Conservation (phyloP, 2,888 invertebrate species). For the Leptopilina drosophilae region DNA sequence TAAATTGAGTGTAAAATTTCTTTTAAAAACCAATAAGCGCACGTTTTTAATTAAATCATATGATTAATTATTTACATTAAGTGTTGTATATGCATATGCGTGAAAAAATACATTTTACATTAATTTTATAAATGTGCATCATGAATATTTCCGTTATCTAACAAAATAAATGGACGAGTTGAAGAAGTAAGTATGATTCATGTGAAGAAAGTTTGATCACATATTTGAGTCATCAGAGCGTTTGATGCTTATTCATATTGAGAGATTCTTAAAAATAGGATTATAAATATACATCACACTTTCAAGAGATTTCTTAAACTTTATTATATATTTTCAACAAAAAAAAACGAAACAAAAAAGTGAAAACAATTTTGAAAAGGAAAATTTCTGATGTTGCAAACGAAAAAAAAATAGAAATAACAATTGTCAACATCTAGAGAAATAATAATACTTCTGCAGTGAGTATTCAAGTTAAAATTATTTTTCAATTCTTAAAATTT, state of each 20-base stretch:
- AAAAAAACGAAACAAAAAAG: too few relatives aligned
- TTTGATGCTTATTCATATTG: constrained; percentile 6
- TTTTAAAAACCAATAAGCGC: not conserved
- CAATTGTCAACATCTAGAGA: too few relatives aligned
- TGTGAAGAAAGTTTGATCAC: constrained; percentile 26
- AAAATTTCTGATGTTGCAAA: too few relatives aligned
- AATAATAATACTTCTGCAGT: too few relatives aligned
- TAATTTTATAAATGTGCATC: not conserved
- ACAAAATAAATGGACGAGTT: constrained; percentile 21
- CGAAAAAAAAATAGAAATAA: too few relatives aligned
- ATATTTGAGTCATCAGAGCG: constrained; percentile 28
- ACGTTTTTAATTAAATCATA: not conserved
- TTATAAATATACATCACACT: not conserved
- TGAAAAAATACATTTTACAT: not conserved
- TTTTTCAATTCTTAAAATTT: too few relatives aligned
- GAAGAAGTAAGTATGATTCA: constrained; percentile 15
- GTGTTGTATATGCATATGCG: not conserved
- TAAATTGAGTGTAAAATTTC: not conserved
- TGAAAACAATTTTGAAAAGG: too few relatives aligned
- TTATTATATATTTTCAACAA: too few relatives aligned
- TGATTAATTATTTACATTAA: not conserved
- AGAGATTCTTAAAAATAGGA: not conserved
- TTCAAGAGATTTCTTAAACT: too few relatives aligned
- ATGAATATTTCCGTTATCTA: not conserved
- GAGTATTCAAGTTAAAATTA: too few relatives aligned